Conservation (phyloP, 2,113 vertebrate genomes). For the Cyanoderma ruficeps region DNA sequence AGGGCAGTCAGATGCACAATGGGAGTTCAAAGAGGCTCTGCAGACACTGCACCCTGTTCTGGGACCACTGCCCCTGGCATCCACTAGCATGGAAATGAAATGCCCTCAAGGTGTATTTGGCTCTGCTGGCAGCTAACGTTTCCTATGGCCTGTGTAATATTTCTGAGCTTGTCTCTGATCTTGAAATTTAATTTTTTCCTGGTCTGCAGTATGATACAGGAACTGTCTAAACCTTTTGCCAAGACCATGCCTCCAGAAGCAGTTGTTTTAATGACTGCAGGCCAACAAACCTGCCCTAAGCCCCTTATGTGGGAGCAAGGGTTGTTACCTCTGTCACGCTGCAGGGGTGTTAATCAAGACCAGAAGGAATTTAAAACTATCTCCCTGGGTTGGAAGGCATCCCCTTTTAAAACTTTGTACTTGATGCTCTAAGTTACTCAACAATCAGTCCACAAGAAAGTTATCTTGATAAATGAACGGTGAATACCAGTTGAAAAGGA, state of each 20-base stretch:
- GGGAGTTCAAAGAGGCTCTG: not conserved
- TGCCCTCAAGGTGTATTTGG: not conserved
- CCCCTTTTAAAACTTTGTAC: not conserved
- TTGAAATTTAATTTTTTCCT: not conserved
- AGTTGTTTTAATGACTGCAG: not conserved
- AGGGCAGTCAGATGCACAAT: not conserved
- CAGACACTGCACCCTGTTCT: not conserved
- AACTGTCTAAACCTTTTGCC: not conserved
- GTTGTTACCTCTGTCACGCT: accelerated
- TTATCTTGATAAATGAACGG: not conserved
- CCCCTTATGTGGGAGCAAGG: not conserved
- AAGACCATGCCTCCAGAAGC: not conserved
- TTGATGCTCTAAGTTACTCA: not conserved
- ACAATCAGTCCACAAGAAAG: not conserved
- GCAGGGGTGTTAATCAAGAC: not conserved
- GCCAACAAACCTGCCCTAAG: not conserved
- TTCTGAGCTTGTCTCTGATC: not conserved
- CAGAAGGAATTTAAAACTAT: not conserved
- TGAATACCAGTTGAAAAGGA: not conserved
- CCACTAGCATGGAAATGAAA: not conserved
- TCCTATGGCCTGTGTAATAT: not conserved
- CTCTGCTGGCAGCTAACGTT: not conserved
- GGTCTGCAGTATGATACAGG: not conserved
- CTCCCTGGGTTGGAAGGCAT: not conserved
- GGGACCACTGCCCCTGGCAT: not conserved